Base-by-base conservation (phyloP, 2,888 invertebrate species). In the Neoascia interrupta region DNA sequence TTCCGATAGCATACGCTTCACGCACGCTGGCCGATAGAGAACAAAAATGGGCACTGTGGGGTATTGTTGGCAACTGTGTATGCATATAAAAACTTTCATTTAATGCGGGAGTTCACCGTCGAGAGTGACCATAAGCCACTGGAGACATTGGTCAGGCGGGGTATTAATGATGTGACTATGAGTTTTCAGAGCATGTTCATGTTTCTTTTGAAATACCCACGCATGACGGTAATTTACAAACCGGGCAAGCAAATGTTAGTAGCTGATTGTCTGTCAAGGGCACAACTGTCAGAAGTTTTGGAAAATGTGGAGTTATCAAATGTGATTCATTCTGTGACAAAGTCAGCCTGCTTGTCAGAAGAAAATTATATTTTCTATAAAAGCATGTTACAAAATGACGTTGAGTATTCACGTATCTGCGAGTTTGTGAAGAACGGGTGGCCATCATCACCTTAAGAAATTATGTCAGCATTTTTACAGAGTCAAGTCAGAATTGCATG, bases 11-110 rank as follows among this genome's bases (percentile, higher is more conserved):
- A 15, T 86, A 82, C 81, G 84, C 84, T 8, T 86, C 85, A n/a
- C 61, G 84, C 70, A 83, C 82, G 18, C 63, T 86, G 13, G 83
- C 61, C 21, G 15, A 54, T 13, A 81, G 82, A 16, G 84, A 86
- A 61, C 61, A 82, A 53, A 84, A 82, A 19, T 86, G 84, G 74
- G 82, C 85, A 5, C 86, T 88, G 81, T n/a, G 86, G 87, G 80
- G 85, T 87, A 81, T 60, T 85, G 4, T 68, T 87, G 53, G 85
- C 85, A 19, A 83, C 85, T 4, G 83, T 83, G 3, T 85, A 84
- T 79, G 84, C 84, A 3, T 82, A 81, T 16, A 76, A 82, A 68
- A 18, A 19, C 1, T 41, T 41, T 11, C 19, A 41, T 41, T 41
- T 19, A 8, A 10, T 41, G 2, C 34, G 80, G 16, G 45, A 83